phyloP scores from a whole-genome alignment of 1,140 invertebrate species.

The Melipona quadrifasciata region DNA sequence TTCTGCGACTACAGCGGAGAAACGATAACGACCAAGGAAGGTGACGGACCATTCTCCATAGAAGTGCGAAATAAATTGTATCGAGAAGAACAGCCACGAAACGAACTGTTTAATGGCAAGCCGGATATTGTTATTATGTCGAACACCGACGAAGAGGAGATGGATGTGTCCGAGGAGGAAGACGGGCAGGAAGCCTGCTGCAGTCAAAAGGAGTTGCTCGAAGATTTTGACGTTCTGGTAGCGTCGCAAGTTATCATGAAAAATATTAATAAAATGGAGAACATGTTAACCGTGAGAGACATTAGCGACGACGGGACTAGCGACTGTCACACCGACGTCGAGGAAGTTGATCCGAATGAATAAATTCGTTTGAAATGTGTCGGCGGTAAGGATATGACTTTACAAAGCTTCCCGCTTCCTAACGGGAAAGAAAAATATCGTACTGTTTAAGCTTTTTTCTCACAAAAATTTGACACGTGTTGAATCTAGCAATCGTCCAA shows the following conservation, averaged over 20 bases:
- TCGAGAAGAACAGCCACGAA: slow-evolving; percentile 45
- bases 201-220: slow-evolving; percentile 57
- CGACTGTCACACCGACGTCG: slow-evolving; percentile 78
- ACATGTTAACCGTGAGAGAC: slow-evolving; percentile 65
- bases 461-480: not conserved
- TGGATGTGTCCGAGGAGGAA: slow-evolving; percentile 75
- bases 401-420: not conserved
- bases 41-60: slow-evolving; percentile 79
- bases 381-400: not conserved
- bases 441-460: too few relatives aligned
- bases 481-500: not conserved
- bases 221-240: slow-evolving; percentile 70
- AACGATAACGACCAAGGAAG: slow-evolving; percentile 79
- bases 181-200: slow-evolving; percentile 51
- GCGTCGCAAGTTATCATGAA: slow-evolving; percentile 77
- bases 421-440: too few relatives aligned
- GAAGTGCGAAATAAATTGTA: slow-evolving; percentile 78
- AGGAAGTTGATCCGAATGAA: slow-evolving; percentile 75
- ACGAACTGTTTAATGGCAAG: not conserved
- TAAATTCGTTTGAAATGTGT: not conserved
- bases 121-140: slow-evolving; percentile 69
- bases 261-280: slow-evolving; percentile 75
- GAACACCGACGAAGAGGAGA: slow-evolving; percentile 77
- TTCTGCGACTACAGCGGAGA: slow-evolving; percentile 75
- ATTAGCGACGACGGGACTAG: slow-evolving; percentile 64